Evolutionary conservation across 2,113 vertebrate species (phyloP), one percentile per base, ranked within the genome.

Genomic region (Anguilla japonica): DNA sequence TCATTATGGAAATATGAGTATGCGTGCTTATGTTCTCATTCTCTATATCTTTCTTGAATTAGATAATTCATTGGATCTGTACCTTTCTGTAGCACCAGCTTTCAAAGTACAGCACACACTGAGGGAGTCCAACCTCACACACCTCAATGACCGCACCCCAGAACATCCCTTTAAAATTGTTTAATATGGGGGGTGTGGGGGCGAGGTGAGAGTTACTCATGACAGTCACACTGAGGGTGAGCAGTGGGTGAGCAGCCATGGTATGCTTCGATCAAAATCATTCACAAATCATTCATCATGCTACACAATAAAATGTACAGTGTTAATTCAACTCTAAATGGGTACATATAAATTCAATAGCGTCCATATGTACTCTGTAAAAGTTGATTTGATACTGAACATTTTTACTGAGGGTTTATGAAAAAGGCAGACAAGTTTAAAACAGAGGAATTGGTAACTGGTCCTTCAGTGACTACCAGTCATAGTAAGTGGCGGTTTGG

Each of bases 401-500:
- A 22, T 67, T 20, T 75, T 3, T 34, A 2, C 71, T 29, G 71
- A 2, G n/a, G 46, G 53, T 8, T 40, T 40, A 41, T 46, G 16
- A 15, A 67, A 67, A 86, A 81, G 56, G 18, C 18, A 63, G 4
- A 6, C 20, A 6, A 40, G 75, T 34, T 85, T 79, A 80, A 75
- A 75, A 75, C 34, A 34, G 41, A 20, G 79, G 26, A 81, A 60
- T 39, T 15, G n/a, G 53, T 15, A 50, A 60, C 41, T n/a, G 53
- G 78, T 6, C 34, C 43, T 57, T 22, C 41, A 46, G 18, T 46
- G 40, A 39, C 53, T 20, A 8, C 26, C 78, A 85, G 57, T 60
- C 78, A 81, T 39, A 34, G 79, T 86, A 86, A 86, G 20, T 81
- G 85, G 40, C 43, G 16, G 79, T 41, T 81, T 14, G 13, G 1